Evolutionary conservation across 2,888 invertebrate species (phyloP).

Genomic region (Schrankia costaestrigalis): DNA sequence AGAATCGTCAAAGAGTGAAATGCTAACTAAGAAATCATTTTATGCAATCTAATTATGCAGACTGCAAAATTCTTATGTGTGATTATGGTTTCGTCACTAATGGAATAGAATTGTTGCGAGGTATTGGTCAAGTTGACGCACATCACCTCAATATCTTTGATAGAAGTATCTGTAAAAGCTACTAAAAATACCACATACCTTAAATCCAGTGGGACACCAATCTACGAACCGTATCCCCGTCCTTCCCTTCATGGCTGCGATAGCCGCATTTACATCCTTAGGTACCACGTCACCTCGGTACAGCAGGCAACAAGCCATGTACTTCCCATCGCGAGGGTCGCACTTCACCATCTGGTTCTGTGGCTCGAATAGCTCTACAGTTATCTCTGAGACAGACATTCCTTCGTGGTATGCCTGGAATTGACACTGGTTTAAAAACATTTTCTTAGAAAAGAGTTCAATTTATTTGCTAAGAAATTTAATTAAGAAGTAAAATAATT

Average conservation of each 20-base stretch:
- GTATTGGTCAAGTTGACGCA: too few relatives aligned
- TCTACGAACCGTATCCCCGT: conserved; percentile 94
- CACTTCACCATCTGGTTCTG: conserved; percentile 95
- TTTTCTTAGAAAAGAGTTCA: too few relatives aligned
- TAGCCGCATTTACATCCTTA: conserved; percentile 92
- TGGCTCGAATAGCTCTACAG: conserved; percentile 93
- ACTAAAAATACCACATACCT: conserved; percentile 68
- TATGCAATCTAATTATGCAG: too few relatives aligned
- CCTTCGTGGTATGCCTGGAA: conserved; percentile 84
- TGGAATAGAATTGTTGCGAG: too few relatives aligned
- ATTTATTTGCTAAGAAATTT: too few relatives aligned
- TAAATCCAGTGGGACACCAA: conserved; percentile 96
- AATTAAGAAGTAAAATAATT: too few relatives aligned
- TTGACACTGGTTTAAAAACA: too few relatives aligned
- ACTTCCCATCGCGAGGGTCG: conserved; percentile 90
- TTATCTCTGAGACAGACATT: conserved; percentile 90
- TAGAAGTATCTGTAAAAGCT: background rate
- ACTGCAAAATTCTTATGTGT: too few relatives aligned
- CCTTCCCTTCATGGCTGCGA: conserved; percentile 88
- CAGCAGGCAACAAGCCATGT: conserved; percentile 93
- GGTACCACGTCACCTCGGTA: conserved; percentile 95
- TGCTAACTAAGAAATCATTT: too few relatives aligned
- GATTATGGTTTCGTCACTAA: too few relatives aligned
- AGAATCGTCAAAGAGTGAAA: too few relatives aligned
- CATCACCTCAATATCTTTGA: too few relatives aligned